Evolutionary conservation across 1,140 invertebrate species (phyloP).

Genomic region (Euwallacea fornicatus): DNA sequence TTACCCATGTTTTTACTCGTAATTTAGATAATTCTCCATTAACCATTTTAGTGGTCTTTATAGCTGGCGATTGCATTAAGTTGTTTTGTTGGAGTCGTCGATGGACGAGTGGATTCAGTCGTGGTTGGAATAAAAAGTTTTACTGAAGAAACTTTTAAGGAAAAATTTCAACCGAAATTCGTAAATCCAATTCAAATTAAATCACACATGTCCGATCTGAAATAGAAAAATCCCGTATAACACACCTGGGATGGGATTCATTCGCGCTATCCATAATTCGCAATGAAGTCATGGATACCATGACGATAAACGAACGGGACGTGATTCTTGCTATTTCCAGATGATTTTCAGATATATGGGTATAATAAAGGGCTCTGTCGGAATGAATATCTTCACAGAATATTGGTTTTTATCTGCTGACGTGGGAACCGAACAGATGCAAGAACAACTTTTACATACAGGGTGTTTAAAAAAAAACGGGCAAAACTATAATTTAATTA

Average conservation of each 20-base stretch:
- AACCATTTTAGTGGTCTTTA: conserved; percentile 11
- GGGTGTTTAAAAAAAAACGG: too few relatives aligned
- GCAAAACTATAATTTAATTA: too few relatives aligned
- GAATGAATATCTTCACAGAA: conserved; percentile 14
- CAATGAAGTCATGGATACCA: conserved; percentile 20
- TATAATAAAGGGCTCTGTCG: conserved; percentile 30
- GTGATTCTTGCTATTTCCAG: conserved; percentile 21
- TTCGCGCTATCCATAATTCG: conserved; percentile 21
- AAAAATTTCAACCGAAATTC: too few relatives aligned
- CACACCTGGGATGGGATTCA: not conserved
- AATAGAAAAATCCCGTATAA: too few relatives aligned
- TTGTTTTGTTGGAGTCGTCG: too few relatives aligned
- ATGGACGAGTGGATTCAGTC: too few relatives aligned
- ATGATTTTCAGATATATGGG: conserved; percentile 18
- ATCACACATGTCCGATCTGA: too few relatives aligned
- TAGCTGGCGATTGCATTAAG: conserved; percentile 14
- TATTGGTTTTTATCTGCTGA: conserved; percentile 13
- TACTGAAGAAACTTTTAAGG: too few relatives aligned
- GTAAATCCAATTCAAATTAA: too few relatives aligned
- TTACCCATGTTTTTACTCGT: conserved; percentile 20
- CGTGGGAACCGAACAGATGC: too few relatives aligned
- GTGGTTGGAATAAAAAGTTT: too few relatives aligned
- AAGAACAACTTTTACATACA: too few relatives aligned
- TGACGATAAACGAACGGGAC: conserved; percentile 23
- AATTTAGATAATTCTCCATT: conserved; percentile 19